A percentile compares a stretch with the other conserved stretches of the same genome.
Conservation (phyloP, 2,888 invertebrate species). For the Bombylius discolor region DNA sequence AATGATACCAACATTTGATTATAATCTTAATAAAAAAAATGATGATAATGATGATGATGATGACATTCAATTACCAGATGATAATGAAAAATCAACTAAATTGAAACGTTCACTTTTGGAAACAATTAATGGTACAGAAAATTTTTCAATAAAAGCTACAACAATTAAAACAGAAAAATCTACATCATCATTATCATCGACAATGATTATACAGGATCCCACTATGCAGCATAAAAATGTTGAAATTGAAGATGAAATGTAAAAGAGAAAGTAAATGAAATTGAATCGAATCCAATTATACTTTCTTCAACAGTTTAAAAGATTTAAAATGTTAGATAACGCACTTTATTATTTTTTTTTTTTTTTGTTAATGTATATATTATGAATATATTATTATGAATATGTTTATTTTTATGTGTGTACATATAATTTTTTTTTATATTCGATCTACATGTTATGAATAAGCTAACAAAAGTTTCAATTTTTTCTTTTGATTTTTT, state of each 20-base stretch:
- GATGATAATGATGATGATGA: not conserved
- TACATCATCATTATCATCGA: not conserved
- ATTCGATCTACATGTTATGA: no score
- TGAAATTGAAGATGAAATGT: constrained; percentile 23
- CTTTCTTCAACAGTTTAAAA: constrained; percentile 29
- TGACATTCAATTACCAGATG: not conserved
- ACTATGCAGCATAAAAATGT: constrained; percentile 23
- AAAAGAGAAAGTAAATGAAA: constrained; percentile 32
- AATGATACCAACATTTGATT: constrained; percentile 8
- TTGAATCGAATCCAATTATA: constrained; percentile 35
- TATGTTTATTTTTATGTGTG: no score
- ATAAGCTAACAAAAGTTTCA: not conserved
- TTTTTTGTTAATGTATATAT: no score
- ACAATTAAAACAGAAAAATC: not conserved
- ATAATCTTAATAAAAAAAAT: not conserved
- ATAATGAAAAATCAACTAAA: not conserved
- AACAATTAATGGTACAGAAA: no score
- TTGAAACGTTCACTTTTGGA: not conserved
- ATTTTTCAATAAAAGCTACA: not conserved
- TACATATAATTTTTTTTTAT: no score
- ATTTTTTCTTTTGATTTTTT: no score
- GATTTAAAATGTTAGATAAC: no score
- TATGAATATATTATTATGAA: no score
- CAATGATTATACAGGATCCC: constrained; percentile 19
- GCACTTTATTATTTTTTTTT: no score